Evolutionary conservation across 1,140 invertebrate genomes (phyloP), one percentile per base, ranked within the genome.

Genomic region (Trichomalopsis sarcophagae): DNA sequence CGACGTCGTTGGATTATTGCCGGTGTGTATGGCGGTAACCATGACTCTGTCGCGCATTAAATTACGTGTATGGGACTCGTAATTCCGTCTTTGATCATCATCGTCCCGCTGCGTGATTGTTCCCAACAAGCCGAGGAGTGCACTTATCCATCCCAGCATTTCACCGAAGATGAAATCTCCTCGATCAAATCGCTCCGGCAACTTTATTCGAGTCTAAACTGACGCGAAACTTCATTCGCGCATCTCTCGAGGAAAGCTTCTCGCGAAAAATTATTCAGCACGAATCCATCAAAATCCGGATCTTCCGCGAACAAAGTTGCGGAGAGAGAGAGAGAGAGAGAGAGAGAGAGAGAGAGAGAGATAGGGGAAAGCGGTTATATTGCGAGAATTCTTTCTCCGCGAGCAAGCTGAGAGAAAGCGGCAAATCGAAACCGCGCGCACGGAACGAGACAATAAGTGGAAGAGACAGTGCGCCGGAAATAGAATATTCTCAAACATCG

Each of bases 401-500:
- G 2, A 7, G 17, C 55, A 2, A 2, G 47, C 30, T n/a, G 55
- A 83, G 50, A 77, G 36, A 33, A n/a, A 73, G 44, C n/a, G n/a
- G 73, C 21, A 85, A 86, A 89, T 88, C 87, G 81, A 88, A 82
- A 89, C 66, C 36, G 77, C 33, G 77, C 33, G 33, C 47, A 23
- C 14, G 11, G 50, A 83, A 77, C 55, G 81, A 86, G 77, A 86
- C 75, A 82, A 83, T 86, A 86, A 83, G 76, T 75, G 27, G 50
- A 80, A 82, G 68, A 86, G 81, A 86, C 81, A 66, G 50, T 23
- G 44, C 23, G 50, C 50, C 47, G 81, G 55, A 71, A 80, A 75
- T 87, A 86, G 89, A 89, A 89, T 90, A 89, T 87, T 80, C 85
- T 87, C 88, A 87, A 90, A 88, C 86, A 89, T 87, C 86, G 79